Percentiles rank a stretch among this genome's conserved stretches.
These are phyloP conservation scores for Paramuricea clavata DNA, from an alignment of 92 coral and sea anemone species.

Conservation along the genomic window DNA sequence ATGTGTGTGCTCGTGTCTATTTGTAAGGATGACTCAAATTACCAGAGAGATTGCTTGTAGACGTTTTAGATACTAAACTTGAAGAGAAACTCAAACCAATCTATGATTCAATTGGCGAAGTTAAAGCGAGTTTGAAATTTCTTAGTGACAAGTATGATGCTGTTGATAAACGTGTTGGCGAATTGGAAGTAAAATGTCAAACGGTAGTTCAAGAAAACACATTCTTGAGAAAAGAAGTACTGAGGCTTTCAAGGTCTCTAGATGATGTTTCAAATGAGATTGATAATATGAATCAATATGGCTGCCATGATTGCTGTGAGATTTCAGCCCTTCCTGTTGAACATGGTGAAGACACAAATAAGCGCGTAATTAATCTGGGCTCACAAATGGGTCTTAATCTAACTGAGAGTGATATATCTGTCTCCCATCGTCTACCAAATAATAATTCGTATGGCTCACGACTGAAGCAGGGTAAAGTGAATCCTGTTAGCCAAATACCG, in stretches of 20 bases:
- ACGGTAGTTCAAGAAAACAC: slow-evolving; percentile 8
- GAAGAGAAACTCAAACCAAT: no score
- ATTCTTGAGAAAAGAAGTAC: slow-evolving; percentile 21
- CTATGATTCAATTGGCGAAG: neutral
- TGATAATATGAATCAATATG: slow-evolving; percentile 36
- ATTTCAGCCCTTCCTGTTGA: slow-evolving; percentile 34
- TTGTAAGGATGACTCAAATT: neutral
- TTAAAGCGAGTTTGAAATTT: slow-evolving; percentile 17
- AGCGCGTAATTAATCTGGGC: slow-evolving; percentile 22
- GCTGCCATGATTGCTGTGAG: slow-evolving; percentile 34
- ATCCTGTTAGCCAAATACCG: neutral
- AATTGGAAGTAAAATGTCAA: slow-evolving; percentile 22
- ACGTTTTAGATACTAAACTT: neutral
- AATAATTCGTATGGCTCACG: slow-evolving; percentile 6
- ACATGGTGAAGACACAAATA: slow-evolving; percentile 10
- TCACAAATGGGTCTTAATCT: slow-evolving; percentile 15
- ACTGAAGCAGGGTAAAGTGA: neutral
- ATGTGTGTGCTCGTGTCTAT: no score
- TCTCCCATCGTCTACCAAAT: slow-evolving; percentile 8
- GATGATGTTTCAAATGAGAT: slow-evolving; percentile 8
- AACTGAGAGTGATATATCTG: slow-evolving; percentile 18
- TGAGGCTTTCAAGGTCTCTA: slow-evolving; percentile 17
- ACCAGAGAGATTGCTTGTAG: neutral
- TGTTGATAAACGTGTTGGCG: slow-evolving; percentile 11
- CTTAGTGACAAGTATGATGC: slow-evolving; percentile 9